Base-by-base conservation (phyloP, 2,113 vertebrate species). In the Apteryx mantelli region DNA sequence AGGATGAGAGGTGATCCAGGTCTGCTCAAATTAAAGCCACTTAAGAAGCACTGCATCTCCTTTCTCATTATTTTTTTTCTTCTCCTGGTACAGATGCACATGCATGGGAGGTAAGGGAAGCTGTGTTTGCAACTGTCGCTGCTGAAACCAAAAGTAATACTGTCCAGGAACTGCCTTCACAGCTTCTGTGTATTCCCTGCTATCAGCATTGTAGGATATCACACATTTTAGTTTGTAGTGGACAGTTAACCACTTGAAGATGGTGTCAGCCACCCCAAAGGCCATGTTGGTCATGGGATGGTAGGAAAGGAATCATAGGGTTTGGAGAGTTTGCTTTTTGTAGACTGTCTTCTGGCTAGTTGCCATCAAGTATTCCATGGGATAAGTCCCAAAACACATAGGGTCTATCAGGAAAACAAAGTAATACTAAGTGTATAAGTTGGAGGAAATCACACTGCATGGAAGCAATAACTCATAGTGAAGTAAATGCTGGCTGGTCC, bases 71-170 rank as follows among this genome's bases (percentile, higher is more conserved):
- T 44, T 11, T 38, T 34, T 58, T 68, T 26, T 7, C 6, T 48
- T 50, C 20, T 10, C 24, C 10, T 26, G 0, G 6, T 36, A 84
- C n/a, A 28, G 25, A 28, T 5, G 13, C 42, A 44, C 42, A 44
- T 38, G 10, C 8, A 15, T 0, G 1, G 50, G 30, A n/a, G 30
- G 5, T 16, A 36, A 50, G 24, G 52, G 13, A 63, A 55, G 50
- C 21, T 28, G 15, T 53, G 9, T 3, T 5, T 42, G 83, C 12
- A 61, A 56, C 34, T 16, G 15, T 40, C 82, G 52, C 32, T 63
- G 1, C 52, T 63, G 55, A 82, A 82, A 55, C 14, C 22, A 46
- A 6, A 0, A 58, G 17, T 30, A 65, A 30, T 6, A 6, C 11
- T n/a, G 34, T 3, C 5, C 7, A 15, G 52, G 24, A 71, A 48